phyloP scores from a whole-genome alignment of 2,797 vertebrate species.

The Hafferia zeledoni region DNA sequence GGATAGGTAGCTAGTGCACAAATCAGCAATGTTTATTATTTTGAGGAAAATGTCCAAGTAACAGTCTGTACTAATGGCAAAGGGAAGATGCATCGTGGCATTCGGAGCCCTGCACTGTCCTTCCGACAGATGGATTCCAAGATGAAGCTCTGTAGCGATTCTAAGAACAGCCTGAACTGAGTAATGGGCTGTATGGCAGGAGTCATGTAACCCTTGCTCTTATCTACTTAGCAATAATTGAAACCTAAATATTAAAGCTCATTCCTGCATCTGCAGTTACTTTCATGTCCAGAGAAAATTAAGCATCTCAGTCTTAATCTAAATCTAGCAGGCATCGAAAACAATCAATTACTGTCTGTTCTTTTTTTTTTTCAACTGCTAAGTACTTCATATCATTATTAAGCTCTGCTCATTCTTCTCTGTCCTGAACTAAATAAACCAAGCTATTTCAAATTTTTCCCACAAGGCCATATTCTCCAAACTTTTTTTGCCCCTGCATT shows the following conservation, averaged over 20 bases:
- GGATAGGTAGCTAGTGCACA: neutral
- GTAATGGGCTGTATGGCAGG: neutral
- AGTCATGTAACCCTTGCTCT: slow-evolving; percentile 40
- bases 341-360: slow-evolving; percentile 3
- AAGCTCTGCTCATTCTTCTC: neutral
- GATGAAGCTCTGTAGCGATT: neutral
- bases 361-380: neutral
- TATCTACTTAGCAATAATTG: slow-evolving; percentile 45
- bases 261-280: slow-evolving; percentile 34
- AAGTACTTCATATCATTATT: neutral
- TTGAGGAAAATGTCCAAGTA: neutral
- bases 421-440: neutral
- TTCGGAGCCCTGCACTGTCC: neutral
- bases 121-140: neutral
- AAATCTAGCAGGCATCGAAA: slow-evolving; percentile 23
- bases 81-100: fast-evolving
- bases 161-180: neutral
- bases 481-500: neutral
- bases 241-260: slow-evolving; percentile 32
- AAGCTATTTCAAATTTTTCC: neutral
- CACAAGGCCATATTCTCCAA: neutral
- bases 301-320: slow-evolving; percentile 42
- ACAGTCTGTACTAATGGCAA: neutral
- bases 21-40: neutral
- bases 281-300: slow-evolving; percentile 36